phyloP scores from a whole-genome alignment of 1,140 invertebrate species.

The Leptinotarsa lineolata region DNA sequence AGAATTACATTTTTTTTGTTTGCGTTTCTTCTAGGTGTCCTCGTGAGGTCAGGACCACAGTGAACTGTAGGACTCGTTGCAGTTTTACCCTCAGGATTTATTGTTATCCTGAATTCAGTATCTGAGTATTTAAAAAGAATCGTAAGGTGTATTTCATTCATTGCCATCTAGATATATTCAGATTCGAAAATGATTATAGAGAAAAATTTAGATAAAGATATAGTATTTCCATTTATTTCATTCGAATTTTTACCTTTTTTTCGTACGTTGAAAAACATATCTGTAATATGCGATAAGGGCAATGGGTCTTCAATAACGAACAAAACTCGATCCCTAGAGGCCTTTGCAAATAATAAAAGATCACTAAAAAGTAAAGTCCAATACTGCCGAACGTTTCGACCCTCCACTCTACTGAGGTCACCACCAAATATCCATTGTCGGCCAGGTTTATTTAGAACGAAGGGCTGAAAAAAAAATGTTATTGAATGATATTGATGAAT shows the following conservation, averaged over 20 bases:
- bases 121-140: constrained; percentile 56
- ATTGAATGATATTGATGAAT: no score
- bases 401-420: constrained; percentile 79
- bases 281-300: constrained; percentile 73
- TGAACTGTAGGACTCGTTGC: constrained; percentile 69
- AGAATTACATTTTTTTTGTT: constrained; percentile 72
- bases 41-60: constrained; percentile 64
- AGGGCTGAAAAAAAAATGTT: constrained; percentile 62
- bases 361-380: constrained; percentile 85
- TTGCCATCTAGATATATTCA: background rate
- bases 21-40: constrained; percentile 64
- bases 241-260: constrained; percentile 69
- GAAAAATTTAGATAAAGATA: no score
- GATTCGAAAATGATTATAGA: no score
- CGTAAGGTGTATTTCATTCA: background rate
- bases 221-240: background rate
- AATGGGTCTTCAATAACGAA: constrained; percentile 87
- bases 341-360: constrained; percentile 80
- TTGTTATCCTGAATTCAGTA: constrained; percentile 71
- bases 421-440: constrained; percentile 87
- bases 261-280: constrained; percentile 81
- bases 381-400: constrained; percentile 76
- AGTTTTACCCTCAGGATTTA: constrained; percentile 61
- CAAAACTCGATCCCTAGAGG: constrained; percentile 79
- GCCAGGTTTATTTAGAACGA: constrained; percentile 76